Percentiles rank a stretch among this genome's conserved stretches.
Evolutionary conservation across 2,888 invertebrate genomes (phyloP).

Genomic region (Phortica magna): DNA sequence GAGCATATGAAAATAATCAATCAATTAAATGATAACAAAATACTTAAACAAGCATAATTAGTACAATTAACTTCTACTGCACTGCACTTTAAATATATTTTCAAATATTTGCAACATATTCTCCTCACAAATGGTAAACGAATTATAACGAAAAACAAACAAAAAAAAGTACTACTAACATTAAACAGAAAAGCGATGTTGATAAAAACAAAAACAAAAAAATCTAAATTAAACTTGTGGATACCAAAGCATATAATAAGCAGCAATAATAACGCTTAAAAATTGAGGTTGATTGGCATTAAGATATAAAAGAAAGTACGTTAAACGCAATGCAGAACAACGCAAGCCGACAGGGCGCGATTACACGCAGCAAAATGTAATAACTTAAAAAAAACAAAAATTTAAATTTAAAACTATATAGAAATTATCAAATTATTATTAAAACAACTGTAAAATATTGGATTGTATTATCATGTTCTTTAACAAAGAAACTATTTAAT

Average conservation of each 20-base stretch:
- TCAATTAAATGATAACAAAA: conserved; percentile 30
- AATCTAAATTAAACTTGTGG: conserved; percentile 45
- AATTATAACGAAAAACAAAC: conserved; percentile 60
- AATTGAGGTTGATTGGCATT: conserved; percentile 76
- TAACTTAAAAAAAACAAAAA: conserved; percentile 43
- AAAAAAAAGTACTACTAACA: conserved; percentile 60
- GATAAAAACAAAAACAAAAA: conserved; percentile 40
- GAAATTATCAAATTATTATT: conserved; percentile 23
- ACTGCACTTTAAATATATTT: conserved; percentile 72
- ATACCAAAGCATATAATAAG: conserved; percentile 45
- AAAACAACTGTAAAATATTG: conserved; percentile 6
- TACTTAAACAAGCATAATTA: conserved; percentile 50
- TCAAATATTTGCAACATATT: conserved; percentile 69
- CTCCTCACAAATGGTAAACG: conserved; percentile 72
- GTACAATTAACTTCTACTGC: conserved; percentile 68
- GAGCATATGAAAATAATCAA: conserved; percentile 37
- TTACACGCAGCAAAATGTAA: conserved; percentile 40
- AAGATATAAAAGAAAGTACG: conserved; percentile 55
- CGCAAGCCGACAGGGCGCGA: conserved; percentile 75
- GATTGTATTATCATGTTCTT: not conserved
- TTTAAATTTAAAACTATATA: not conserved
- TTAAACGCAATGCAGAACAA: conserved; percentile 40
- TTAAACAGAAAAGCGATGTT: conserved; percentile 54
- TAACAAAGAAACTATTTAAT: not conserved
- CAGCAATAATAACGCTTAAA: conserved; percentile 67